Percentiles rank a stretch among this genome's conserved stretches.
phyloP scores from a whole-genome alignment of 1,140 invertebrate species.

The Ostrea edulis region DNA sequence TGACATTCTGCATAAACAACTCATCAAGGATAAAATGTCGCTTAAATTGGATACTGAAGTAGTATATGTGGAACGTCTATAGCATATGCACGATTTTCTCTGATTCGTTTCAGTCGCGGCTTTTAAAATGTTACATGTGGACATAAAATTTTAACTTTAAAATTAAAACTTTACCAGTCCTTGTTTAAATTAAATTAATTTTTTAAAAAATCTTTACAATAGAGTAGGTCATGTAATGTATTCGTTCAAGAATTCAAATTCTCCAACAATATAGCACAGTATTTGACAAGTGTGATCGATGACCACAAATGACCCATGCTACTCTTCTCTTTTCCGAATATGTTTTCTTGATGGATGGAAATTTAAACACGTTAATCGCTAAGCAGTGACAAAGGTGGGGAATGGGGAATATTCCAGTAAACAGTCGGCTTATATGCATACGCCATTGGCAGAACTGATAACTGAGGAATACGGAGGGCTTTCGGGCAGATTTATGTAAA shows the following conservation, averaged over 20 bases:
- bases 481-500: not conserved
- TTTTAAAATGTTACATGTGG: not conserved
- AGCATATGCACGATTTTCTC: not conserved
- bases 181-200: not conserved
- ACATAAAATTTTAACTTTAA: not conserved
- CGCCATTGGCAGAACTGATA: not conserved
- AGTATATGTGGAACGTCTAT: not conserved
- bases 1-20: constrained; percentile 31
- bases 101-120: not conserved
- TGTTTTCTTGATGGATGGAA: constrained; percentile 25
- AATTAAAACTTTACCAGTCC: too few species aligned
- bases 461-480: not conserved
- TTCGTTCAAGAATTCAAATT: not conserved
- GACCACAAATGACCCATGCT: constrained; percentile 27
- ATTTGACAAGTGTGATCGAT: constrained; percentile 26
- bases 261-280: not conserved
- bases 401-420: not conserved
- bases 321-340: not conserved
- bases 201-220: not conserved
- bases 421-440: not conserved
- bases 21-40: constrained; percentile 23
- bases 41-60: constrained; percentile 3
- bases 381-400: constrained; percentile 23
- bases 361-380: constrained; percentile 31
- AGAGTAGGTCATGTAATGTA: not conserved